phyloP scores from a whole-genome alignment of 2,888 invertebrate genomes.

The Callinectes sapidus region DNA sequence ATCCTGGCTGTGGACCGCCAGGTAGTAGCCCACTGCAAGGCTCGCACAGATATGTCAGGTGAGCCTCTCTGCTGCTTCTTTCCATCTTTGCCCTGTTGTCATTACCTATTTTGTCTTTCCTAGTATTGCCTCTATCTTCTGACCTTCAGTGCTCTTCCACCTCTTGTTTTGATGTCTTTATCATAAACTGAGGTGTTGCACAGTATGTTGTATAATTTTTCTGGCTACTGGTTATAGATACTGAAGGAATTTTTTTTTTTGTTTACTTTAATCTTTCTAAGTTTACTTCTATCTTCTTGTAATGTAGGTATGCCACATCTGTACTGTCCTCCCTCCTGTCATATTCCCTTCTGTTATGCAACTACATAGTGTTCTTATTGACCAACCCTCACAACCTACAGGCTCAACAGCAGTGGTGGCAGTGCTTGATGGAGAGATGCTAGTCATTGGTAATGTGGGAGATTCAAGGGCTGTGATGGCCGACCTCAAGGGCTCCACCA shows the following conservation, averaged over 20 bases:
- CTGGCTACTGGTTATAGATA: no score
- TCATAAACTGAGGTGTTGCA: no score
- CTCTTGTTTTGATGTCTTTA: not conserved
- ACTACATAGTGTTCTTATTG: not conserved
- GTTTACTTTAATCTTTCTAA: no score
- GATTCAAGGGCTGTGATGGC: constrained; percentile 98
- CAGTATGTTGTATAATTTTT: no score
- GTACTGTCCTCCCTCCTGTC: not conserved
- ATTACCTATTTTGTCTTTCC: not conserved
- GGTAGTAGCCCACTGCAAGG: constrained; percentile 69
- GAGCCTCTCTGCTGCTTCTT: not conserved
- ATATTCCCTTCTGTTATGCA: not conserved
- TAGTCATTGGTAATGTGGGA: constrained; percentile 96
- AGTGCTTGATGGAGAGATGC: constrained; percentile 85
- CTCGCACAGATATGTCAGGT: constrained; percentile 69
- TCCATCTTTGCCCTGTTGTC: not conserved
- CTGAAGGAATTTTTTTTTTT: no score
- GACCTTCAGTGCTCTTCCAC: not conserved
- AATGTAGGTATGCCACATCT: no score
- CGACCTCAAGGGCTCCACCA: constrained; percentile 90
- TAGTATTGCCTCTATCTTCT: not conserved
- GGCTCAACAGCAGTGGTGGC: constrained; percentile 96
- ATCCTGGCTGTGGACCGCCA: constrained; percentile 68
- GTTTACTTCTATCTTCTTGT: no score
- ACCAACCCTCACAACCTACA: constrained; percentile 74